Base-by-base conservation (phyloP, 2,888 invertebrate species). In the Tiliacea aurago region DNA sequence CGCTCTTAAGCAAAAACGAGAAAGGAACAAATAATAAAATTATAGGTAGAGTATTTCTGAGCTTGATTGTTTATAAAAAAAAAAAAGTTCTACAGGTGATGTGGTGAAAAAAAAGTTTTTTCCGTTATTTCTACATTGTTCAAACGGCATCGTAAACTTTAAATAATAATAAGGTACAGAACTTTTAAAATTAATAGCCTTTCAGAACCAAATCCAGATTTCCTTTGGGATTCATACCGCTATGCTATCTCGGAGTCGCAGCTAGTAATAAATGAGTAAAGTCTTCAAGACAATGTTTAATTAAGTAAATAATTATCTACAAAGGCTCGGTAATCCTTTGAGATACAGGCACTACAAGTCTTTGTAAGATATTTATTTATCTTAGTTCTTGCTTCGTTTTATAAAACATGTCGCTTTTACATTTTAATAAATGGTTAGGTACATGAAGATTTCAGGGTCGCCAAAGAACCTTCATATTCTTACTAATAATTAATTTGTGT, bases 231-330 rank as follows among this genome's bases (percentile, higher is more conserved):
- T 56, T 76, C 23, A 28, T 59, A 23, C 6, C 13, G 43, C 33
- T 80, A 55, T 56, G 45, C 37, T 74, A 37, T 55, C 63, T 64
- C 51, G 3, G 10, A 41, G 15, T 53, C 45, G 23, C 28, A 53
- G 37, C 15, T 33, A 13, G 43, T 61, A 61, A 62, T 75, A 61
- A 80, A 75, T 81, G 65, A 13, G 41, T 51, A n/a, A 80, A 49
- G 41, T 58, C 33, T 63, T 37, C 20, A 51, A 55, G 59, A 56
- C 53, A 47, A 53, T 63, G 62, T 73, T 72, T 85, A 67, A 83
- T 85, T 78, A 78, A 65, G 55, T 66, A 53, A 58, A 63, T 33
- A 70, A 73, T 65, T 41, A 79, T 73, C 56, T 62, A 33, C 74
- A 62, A 66, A 73, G 61, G 33, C 67, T 13, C 13, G 15, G 18